These are phyloP conservation scores for Uropsilus gracilis DNA, from an alignment of 2,113 vertebrate genomes.

Conservation along the genomic window DNA sequence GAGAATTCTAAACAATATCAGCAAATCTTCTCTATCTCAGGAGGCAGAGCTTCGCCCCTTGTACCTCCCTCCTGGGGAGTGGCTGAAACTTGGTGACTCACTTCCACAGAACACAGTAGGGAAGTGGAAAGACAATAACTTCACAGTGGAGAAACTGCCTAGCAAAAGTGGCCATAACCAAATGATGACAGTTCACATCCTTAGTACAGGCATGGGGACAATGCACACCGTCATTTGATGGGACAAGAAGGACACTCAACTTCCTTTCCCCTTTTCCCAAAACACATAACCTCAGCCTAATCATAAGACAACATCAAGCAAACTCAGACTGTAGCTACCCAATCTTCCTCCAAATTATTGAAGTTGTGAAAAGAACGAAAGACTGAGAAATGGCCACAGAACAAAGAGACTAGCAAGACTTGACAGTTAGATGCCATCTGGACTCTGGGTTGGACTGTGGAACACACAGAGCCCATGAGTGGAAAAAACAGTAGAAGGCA, in stretches of 20 bases:
- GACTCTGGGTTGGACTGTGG: background rate
- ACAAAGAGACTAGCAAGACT: background rate
- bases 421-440: background rate
- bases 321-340: background rate
- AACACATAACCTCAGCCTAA: background rate
- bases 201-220: background rate
- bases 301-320: background rate
- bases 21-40: background rate
- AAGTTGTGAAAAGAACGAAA: background rate
- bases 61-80: background rate
- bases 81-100: constrained; percentile 33
- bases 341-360: background rate
- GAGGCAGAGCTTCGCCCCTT: background rate
- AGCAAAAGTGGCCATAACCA: constrained; percentile 6
- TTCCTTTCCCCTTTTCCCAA: background rate
- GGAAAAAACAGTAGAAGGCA: background rate
- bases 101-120: constrained; percentile 45
- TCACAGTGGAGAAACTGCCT: background rate
- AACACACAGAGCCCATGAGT: background rate
- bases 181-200: background rate
- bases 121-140: constrained; percentile 35
- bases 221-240: background rate
- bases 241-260: background rate
- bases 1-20: background rate
- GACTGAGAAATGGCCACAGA: background rate